Percentiles rank a stretch among this genome's conserved stretches.
phyloP scores from a whole-genome alignment of 2,113 vertebrate species.

The Micromys minutus region DNA sequence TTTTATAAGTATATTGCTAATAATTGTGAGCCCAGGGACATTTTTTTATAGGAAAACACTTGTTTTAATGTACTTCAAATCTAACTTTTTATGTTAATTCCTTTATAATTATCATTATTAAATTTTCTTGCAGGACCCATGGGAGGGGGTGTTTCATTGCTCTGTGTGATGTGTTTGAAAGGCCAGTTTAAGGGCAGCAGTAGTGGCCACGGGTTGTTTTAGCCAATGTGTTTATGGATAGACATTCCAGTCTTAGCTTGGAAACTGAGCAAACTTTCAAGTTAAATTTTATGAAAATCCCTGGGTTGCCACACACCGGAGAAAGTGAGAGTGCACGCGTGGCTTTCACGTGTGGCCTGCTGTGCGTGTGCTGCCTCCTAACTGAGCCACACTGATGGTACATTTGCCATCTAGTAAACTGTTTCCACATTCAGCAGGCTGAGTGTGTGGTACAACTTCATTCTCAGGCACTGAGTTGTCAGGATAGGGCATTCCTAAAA shows the following conservation, averaged over 20 bases:
- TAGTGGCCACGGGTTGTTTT: not conserved
- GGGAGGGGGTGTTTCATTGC: not conserved
- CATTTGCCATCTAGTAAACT: not conserved
- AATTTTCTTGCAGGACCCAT: not conserved
- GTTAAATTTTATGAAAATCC: slow-evolving; percentile 6
- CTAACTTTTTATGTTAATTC: not conserved
- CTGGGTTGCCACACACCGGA: not conserved
- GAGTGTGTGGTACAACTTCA: not conserved
- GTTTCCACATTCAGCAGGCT: not conserved
- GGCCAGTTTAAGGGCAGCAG: slow-evolving; percentile 8
- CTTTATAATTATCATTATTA: not conserved
- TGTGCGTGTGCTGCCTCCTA: not conserved
- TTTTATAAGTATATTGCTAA: not conserved
- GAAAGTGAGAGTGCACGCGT: not conserved
- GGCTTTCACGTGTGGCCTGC: not conserved
- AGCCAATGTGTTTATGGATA: not conserved
- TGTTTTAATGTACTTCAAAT: not conserved
- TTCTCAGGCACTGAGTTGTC: not conserved
- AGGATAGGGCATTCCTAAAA: not conserved
- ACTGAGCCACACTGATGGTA: too few species aligned
- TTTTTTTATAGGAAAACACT: not conserved
- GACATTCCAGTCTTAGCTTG: not conserved
- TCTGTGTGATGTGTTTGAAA: not conserved
- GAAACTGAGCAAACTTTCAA: slow-evolving; percentile 19
- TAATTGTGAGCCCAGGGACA: not conserved